Percentiles rank a stretch among this genome's conserved stretches.
Evolutionary conservation across 2,113 vertebrate species (phyloP).

Genomic region (Pimephales promelas): DNA sequence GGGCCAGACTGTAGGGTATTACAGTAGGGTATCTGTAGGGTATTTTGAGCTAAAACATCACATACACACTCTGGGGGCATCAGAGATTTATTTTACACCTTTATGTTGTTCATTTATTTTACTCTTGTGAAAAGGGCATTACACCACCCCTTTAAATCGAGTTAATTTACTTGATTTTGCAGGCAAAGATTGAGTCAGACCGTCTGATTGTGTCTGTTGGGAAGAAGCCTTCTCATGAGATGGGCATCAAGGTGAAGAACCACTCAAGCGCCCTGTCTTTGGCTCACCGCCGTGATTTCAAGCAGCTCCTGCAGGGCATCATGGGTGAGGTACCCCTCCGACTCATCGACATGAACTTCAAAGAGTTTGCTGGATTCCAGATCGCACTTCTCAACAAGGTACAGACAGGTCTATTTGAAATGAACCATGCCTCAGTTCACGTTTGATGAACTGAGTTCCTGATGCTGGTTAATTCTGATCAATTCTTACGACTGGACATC

Average conservation of each 20-base stretch:
- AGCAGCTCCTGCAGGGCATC: conserved; percentile 83
- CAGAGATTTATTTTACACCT: no score
- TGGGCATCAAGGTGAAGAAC: conserved; percentile 87
- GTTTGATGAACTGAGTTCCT: no score
- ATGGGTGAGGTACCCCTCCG: conserved; percentile 78
- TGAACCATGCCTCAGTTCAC: conserved; percentile 20
- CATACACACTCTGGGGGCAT: no score
- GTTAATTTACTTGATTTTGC: conserved; percentile 30
- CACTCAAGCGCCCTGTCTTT: conserved; percentile 80
- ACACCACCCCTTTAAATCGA: no score
- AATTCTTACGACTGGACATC: background rate
- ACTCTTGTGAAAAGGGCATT: no score
- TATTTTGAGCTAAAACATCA: no score
- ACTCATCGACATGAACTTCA: conserved; percentile 80
- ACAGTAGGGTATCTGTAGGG: no score
- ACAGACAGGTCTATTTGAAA: conserved; percentile 45
- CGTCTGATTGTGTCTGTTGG: conserved; percentile 88
- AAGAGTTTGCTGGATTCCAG: conserved; percentile 86
- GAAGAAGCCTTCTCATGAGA: conserved; percentile 87
- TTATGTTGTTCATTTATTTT: no score
- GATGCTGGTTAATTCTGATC: background rate
- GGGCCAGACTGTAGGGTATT: no score
- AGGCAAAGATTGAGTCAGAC: conserved; percentile 90
- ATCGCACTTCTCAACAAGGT: conserved; percentile 88
- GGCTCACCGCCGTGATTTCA: conserved; percentile 81